phyloP scores from a whole-genome alignment of 2,797 vertebrate genomes.

The Alectoris magna region DNA sequence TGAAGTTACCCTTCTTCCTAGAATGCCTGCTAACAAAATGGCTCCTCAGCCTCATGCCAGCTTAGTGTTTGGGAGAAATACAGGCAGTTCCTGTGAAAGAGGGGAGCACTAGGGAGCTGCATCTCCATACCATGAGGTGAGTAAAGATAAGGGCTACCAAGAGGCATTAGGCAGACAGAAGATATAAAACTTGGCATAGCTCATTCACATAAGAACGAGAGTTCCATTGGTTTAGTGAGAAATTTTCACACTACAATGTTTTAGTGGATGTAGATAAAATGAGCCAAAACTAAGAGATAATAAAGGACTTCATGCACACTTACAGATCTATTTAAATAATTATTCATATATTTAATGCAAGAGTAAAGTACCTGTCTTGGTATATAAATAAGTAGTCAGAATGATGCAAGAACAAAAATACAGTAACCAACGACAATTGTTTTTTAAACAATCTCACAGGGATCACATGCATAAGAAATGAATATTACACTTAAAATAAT shows the following conservation, averaged over 20 bases:
- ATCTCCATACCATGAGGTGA: rapidly evolving
- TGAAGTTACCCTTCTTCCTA: background rate
- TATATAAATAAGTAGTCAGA: background rate
- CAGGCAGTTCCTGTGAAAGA: background rate
- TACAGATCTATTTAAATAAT: background rate
- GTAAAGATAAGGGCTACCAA: background rate
- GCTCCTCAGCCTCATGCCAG: background rate
- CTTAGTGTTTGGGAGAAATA: background rate
- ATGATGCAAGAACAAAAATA: background rate
- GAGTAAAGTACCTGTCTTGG: background rate
- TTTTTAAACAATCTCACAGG: background rate
- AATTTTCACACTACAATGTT: background rate
- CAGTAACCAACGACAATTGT: background rate
- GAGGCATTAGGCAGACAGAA: background rate
- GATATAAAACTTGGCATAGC: background rate
- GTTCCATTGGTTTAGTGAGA: background rate
- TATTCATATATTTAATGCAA: background rate
- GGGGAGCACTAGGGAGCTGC: background rate
- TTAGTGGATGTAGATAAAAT: background rate
- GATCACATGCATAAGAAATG: background rate
- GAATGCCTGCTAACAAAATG: background rate
- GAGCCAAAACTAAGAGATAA: background rate
- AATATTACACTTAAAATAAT: background rate
- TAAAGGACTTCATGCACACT: background rate
- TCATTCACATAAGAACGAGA: background rate